Evolutionary conservation across 2,113 vertebrate species (phyloP), one percentile per base, ranked within the genome.

Genomic region (Potamarius usumacintae): DNA sequence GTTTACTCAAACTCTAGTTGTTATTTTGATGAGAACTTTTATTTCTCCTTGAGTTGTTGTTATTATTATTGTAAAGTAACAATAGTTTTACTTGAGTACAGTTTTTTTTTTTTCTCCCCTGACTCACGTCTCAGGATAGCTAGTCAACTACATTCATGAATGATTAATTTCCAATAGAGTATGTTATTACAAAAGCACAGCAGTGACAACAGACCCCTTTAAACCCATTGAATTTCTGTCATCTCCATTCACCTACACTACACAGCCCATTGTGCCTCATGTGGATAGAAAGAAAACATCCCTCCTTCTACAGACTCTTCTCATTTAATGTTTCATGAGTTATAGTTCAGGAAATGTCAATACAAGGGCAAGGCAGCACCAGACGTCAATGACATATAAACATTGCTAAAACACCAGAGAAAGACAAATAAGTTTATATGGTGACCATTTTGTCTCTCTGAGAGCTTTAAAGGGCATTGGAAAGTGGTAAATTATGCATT

Each of bases 301-400:
- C 58, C 60, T 87, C 84, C 88, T 84, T 91, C 69, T 71, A n/a
- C n/a, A 85, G 89, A 83, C 88, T 85, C 80, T 53, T 78, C 18
- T 85, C 27, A 84, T 82, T 87, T 57, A 89, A 58, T 89, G 89
- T 89, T 89, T 88, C 91, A 90, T 89, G 87, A 91, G 87, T 85
- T 86, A 86, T 89, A 81, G 79, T 86, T 87, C 82, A 90, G 85
- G 27, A 83, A 88, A 88, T 84, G 87, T 76, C 65, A 84, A 63
- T 62, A 69, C 80, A 87, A 91, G 91, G 89, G 89, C 89, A 88
- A 25, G 89, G 85, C 57, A 63, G 62, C 78, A 50, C 77, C 88
- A 91, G 89, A 87, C 84, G 74, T 82, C 85, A 90, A 88, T 86
- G 91, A 92, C 82, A 92, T 85, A 84, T 90, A 90, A 88, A 82